Percentiles rank a stretch among this genome's conserved stretches.
Conservation (phyloP, 2,888 invertebrate species). For the Erynnis tages region DNA sequence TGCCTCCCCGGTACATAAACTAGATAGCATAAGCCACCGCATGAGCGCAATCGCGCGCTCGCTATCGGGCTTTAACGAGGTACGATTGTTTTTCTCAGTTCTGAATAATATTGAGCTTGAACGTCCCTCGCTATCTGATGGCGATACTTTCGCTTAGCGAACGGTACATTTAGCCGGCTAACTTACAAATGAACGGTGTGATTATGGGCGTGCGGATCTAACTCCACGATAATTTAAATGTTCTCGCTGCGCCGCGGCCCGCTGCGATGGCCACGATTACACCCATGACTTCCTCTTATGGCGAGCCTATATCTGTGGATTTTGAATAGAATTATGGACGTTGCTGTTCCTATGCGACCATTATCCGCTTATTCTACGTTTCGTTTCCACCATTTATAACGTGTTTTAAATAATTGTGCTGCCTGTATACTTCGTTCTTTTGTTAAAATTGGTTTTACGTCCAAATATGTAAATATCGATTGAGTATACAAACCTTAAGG, state of each 20-base stretch:
- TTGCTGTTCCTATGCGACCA: constrained; percentile 33
- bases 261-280: constrained; percentile 68
- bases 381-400: constrained; percentile 11
- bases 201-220: constrained; percentile 76
- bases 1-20: constrained; percentile 26
- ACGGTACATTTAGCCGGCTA: constrained; percentile 70
- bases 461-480: too few species aligned
- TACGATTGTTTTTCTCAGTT: constrained; percentile 80
- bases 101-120: constrained; percentile 79
- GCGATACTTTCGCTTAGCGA: constrained; percentile 68
- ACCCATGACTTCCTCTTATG: constrained; percentile 72
- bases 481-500: too few species aligned
- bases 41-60: constrained; percentile 64
- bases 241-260: constrained; percentile 59
- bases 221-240: constrained; percentile 77
- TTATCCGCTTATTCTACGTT: constrained; percentile 25
- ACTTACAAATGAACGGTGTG: constrained; percentile 78
- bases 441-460: too few species aligned
- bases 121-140: constrained; percentile 70
- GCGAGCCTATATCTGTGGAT: constrained; percentile 60
- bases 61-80: constrained; percentile 77
- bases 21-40: constrained; percentile 45
- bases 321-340: constrained; percentile 70
- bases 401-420: constrained; percentile 3
- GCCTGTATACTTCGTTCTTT: neutral